A percentile compares a stretch with the other conserved stretches of the same genome.
Conservation (phyloP, 2,797 vertebrate genomes). For the Acipenser ruthenus region DNA sequence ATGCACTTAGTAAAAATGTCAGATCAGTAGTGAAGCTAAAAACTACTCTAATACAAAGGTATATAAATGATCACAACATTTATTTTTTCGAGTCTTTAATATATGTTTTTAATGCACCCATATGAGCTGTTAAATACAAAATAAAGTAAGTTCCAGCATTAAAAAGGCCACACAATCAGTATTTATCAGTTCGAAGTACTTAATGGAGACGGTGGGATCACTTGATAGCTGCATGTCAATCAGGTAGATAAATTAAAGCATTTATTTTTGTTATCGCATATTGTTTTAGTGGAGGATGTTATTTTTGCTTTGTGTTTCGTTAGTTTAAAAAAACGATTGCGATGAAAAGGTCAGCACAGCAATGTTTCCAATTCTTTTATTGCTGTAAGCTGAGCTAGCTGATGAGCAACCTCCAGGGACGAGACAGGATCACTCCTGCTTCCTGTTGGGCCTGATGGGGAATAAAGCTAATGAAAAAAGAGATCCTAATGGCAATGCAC, state of each 20-base stretch:
- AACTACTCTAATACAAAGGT: constrained; percentile 62
- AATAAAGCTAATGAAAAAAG: constrained; percentile 82
- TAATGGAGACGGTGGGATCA: too few relatives aligned
- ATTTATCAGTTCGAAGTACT: too few relatives aligned
- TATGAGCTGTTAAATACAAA: too few relatives aligned
- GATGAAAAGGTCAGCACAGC: constrained; percentile 32
- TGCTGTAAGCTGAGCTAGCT: constrained; percentile 80
- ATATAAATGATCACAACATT: constrained; percentile 56
- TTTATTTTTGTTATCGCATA: constrained; percentile 53
- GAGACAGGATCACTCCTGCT: constrained; percentile 45
- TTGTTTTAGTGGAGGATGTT: constrained; percentile 51
- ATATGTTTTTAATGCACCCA: too few relatives aligned
- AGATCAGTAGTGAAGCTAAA: constrained; percentile 61
- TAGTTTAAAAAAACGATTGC: constrained; percentile 39
- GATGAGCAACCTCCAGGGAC: constrained; percentile 78
- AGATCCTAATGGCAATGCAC: constrained; percentile 74
- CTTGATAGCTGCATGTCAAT: too few relatives aligned
- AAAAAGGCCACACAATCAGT: too few relatives aligned
- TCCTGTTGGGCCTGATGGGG: constrained; percentile 72
- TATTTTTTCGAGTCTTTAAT: too few relatives aligned
- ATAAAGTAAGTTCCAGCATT: too few relatives aligned
- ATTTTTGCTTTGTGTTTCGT: constrained; percentile 49
- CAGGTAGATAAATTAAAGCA: too few relatives aligned
- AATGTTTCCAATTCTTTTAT: constrained; percentile 45
- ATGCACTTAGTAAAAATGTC: constrained; percentile 49